phyloP scores from a whole-genome alignment of 2,888 invertebrate species.

The Apamea anceps region DNA sequence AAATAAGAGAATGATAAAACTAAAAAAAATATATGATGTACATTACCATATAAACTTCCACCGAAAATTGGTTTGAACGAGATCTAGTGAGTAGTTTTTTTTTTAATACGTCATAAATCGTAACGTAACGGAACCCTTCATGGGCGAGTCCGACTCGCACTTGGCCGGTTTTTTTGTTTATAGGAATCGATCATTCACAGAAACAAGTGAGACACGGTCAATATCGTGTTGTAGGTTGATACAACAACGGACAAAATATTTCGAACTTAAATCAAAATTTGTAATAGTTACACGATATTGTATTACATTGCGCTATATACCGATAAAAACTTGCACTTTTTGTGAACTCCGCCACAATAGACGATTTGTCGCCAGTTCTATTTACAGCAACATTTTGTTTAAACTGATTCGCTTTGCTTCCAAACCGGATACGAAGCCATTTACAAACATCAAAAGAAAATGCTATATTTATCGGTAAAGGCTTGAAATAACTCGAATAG shows the following conservation, averaged over 20 bases:
- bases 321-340: slow-evolving; percentile 54
- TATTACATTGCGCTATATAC: slow-evolving; percentile 1
- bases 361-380: slow-evolving; percentile 55
- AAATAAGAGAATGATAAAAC: no score
- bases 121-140: no score
- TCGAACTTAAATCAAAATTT: slow-evolving; percentile 8
- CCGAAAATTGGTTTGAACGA: no score
- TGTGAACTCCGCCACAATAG: slow-evolving; percentile 25
- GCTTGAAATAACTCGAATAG: slow-evolving; percentile 38
- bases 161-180: no score
- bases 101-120: no score
- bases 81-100: no score
- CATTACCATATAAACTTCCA: no score
- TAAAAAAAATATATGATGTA: no score
- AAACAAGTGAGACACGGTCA: neutral
- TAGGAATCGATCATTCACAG: neutral
- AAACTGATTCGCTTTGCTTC: slow-evolving; percentile 53
- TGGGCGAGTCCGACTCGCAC: no score
- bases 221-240: neutral
- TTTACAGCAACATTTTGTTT: slow-evolving; percentile 49
- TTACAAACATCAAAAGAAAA: slow-evolving; percentile 61
- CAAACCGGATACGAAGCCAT: slow-evolving; percentile 55
- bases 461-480: slow-evolving; percentile 44
- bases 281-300: slow-evolving; percentile 21
- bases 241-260: neutral